Percentiles rank a stretch among this genome's conserved stretches.
Conservation (phyloP, 2,113 vertebrate genomes). For the Menidia beryllina region DNA sequence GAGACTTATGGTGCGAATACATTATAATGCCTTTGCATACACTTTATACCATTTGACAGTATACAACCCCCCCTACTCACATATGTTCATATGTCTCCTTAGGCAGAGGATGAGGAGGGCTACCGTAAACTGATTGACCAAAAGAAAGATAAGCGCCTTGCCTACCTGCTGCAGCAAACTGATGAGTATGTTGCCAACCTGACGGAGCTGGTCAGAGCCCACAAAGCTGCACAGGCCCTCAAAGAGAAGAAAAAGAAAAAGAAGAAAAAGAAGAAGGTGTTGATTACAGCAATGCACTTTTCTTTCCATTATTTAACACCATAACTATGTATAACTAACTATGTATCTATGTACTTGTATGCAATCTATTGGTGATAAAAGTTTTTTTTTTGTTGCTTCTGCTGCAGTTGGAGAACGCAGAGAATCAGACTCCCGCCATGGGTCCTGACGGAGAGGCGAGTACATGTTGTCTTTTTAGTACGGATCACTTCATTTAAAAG, state of each 20-base stretch:
- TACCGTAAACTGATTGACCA: conserved; percentile 98
- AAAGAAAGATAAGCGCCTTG: conserved; percentile 98
- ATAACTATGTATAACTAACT: not conserved
- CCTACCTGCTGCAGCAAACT: conserved; percentile 96
- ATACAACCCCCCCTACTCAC: not conserved
- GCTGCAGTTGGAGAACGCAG: conserved; percentile 87
- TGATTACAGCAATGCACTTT: not conserved
- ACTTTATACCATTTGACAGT: not conserved
- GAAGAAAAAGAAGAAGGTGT: conserved; percentile 92
- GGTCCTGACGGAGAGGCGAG: conserved; percentile 94
- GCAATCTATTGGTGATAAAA: not conserved
- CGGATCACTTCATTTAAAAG: not conserved
- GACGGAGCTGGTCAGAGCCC: conserved; percentile 94
- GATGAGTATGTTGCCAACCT: conserved; percentile 98
- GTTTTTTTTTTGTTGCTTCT: not conserved
- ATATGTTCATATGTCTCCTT: not conserved
- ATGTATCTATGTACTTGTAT: not conserved
- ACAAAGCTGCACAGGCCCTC: conserved; percentile 95
- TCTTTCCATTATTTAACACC: not conserved
- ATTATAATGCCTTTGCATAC: not conserved
- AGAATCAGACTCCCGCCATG: conserved; percentile 85
- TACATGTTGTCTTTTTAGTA: not conserved
- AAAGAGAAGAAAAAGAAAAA: conserved; percentile 98
- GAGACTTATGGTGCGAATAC: conserved; percentile 88
- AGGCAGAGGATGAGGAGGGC: conserved; percentile 97